Conservation (phyloP, 2,888 invertebrate species). For the Polymixis lichenea region DNA sequence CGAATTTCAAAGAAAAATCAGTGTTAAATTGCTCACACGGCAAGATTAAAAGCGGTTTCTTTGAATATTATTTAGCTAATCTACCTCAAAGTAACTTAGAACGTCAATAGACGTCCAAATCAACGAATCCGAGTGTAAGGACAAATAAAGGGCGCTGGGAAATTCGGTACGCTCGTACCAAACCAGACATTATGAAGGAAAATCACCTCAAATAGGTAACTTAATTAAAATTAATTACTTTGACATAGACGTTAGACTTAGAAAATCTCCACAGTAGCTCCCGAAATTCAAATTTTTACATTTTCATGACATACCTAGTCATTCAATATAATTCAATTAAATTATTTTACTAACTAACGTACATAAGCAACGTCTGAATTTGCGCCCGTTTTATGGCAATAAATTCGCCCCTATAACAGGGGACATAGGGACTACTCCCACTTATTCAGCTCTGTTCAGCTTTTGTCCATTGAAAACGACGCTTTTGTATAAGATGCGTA, state of each 20-base stretch:
- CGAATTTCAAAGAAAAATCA: background rate
- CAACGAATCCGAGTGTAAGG: slow-evolving; percentile 51
- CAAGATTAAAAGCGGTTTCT: slow-evolving; percentile 6
- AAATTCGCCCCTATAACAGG: too few species aligned
- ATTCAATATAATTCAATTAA: too few species aligned
- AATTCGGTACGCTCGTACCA: slow-evolving; percentile 34
- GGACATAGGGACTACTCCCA: too few species aligned
- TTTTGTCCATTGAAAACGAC: too few species aligned
- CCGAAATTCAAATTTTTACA: too few species aligned
- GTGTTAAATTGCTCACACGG: slow-evolving; percentile 14
- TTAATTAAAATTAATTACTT: slow-evolving; percentile 25
- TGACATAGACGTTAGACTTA: background rate
- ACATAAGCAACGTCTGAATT: too few species aligned
- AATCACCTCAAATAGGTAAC: background rate
- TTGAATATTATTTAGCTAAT: slow-evolving; percentile 20
- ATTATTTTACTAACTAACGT: too few species aligned
- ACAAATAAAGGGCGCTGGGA: slow-evolving; percentile 50
- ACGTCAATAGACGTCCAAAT: slow-evolving; percentile 23
- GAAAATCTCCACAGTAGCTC: too few species aligned
- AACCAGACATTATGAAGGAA: slow-evolving; percentile 20
- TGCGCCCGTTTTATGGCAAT: too few species aligned
- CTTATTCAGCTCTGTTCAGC: too few species aligned
- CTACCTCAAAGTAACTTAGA: slow-evolving; percentile 27
- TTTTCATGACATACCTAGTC: too few species aligned
- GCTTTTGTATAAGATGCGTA: too few species aligned